phyloP scores from a whole-genome alignment of 1,140 invertebrate species.

The Drosophila pruinosa region DNA sequence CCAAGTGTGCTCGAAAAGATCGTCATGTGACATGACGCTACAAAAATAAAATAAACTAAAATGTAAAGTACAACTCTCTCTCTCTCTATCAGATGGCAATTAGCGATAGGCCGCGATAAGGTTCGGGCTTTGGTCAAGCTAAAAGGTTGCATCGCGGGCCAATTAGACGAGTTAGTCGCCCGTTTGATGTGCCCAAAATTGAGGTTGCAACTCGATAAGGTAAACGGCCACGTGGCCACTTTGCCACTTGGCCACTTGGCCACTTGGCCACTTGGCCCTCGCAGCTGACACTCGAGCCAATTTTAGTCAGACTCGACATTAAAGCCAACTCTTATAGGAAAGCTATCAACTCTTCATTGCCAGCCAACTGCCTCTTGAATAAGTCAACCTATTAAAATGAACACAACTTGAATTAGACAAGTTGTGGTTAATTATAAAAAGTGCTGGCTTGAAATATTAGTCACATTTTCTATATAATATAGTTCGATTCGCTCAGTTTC shows the following conservation, averaged over 20 bases:
- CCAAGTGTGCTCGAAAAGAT: background rate
- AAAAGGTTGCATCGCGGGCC: conserved; percentile 21
- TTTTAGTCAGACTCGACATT: background rate
- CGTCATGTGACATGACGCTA: conserved; percentile 67
- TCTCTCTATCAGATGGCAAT: conserved; percentile 47
- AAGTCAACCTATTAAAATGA: no score
- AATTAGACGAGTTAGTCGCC: conserved; percentile 70
- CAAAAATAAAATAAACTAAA: background rate
- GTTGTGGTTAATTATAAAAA: no score
- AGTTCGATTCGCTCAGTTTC: no score
- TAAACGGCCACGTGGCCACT: conserved; percentile 43
- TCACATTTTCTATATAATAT: no score
- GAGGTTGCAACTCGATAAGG: conserved; percentile 26
- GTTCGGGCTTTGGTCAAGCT: conserved; percentile 36
- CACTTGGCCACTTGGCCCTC: background rate
- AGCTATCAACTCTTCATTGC: background rate
- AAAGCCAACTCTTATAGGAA: background rate
- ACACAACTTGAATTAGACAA: no score
- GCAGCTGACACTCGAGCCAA: conserved; percentile 47
- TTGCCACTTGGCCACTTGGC: no score
- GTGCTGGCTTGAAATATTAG: no score
- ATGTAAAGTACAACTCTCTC: background rate
- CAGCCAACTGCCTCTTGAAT: background rate
- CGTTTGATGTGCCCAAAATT: conserved; percentile 71
- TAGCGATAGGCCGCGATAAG: background rate